A percentile compares a stretch with the other conserved stretches of the same genome.
Conservation (phyloP, 2,113 vertebrate genomes). For the Vicugna pacos region DNA sequence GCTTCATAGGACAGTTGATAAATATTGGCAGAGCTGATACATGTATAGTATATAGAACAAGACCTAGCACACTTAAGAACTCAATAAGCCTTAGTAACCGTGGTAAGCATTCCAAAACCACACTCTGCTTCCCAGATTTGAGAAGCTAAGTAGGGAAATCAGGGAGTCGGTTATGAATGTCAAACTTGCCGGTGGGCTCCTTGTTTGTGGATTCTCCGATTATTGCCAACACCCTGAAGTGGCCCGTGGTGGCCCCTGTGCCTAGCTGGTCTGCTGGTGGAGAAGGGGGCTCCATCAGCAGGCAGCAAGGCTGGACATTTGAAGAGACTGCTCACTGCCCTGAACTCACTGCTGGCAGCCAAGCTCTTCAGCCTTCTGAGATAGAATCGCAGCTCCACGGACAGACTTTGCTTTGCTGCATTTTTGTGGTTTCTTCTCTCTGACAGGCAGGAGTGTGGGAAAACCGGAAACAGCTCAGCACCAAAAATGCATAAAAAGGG, state of each 20-base stretch:
- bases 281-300: slow-evolving; percentile 65
- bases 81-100: not conserved
- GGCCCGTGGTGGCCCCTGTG: slow-evolving; percentile 67
- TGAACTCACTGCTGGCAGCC: slow-evolving; percentile 90
- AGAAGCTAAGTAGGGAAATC: slow-evolving; percentile 48
- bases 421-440: slow-evolving; percentile 96
- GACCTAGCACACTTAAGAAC: not conserved
- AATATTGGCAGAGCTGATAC: not conserved
- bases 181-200: slow-evolving; percentile 38
- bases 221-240: slow-evolving; percentile 38
- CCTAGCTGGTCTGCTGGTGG: not conserved
- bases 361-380: slow-evolving; percentile 92
- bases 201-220: not conserved
- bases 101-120: not conserved
- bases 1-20: not conserved
- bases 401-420: slow-evolving; percentile 93
- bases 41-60: not conserved
- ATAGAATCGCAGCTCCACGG: slow-evolving; percentile 94
- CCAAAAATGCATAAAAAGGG: slow-evolving; percentile 93
- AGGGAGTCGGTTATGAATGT: slow-evolving; percentile 18
- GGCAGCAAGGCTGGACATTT: slow-evolving; percentile 72
- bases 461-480: slow-evolving; percentile 96
- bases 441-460: slow-evolving; percentile 99
- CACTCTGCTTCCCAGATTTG: slow-evolving; percentile 51
- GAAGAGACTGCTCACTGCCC: slow-evolving; percentile 82